Base-by-base conservation (phyloP, 2,797 vertebrate genomes). In the Coregonus sp. region DNA sequence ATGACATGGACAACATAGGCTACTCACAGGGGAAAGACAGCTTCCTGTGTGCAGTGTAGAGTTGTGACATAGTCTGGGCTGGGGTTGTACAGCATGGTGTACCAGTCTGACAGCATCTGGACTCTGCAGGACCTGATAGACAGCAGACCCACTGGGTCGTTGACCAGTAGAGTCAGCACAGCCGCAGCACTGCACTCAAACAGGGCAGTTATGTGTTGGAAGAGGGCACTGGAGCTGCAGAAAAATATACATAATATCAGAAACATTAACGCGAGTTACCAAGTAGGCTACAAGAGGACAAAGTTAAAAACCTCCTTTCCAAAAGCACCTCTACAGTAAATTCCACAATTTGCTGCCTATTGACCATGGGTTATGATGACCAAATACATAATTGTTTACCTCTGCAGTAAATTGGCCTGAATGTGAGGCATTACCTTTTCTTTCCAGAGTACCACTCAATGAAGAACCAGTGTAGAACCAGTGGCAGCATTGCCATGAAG, bases 381-480 rank as follows among this genome's bases (percentile, higher is more conserved):
- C 15, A 18, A 56, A 18, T 16, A 56, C 15, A 18, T 56, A 1
- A 56, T 56, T 56, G 16, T 16, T 16, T 54, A 18, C 16, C 1
- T 15, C 52, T 54, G 16, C 5, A 18, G 15, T 18, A 56, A 56
- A 18, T 56, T 18, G 5, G n/a, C 18, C n/a, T 20, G 56, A 3
- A 12, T 67, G 65, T 33, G 33, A 20, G 59, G 0, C 70, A 37
- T 66, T 50, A 98, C 98, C 98, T 99, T 86, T 99, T 99, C 90
- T 99, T 99, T 12, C 98, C 97, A 0, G 98, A 98, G 86, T 98
- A 99, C 97, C 98, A 99, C 83, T 99, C 98, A 2, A 99, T 97
- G 80, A 99, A 99, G 92, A 99, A 99, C 98, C 98, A 99, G 87
- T 99, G 98, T 76, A 99, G 86, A 56, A 99, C 94, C 1, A 99